Base-by-base conservation (phyloP, 2,797 vertebrate species). In the Dicrostonyx torquatus region DNA sequence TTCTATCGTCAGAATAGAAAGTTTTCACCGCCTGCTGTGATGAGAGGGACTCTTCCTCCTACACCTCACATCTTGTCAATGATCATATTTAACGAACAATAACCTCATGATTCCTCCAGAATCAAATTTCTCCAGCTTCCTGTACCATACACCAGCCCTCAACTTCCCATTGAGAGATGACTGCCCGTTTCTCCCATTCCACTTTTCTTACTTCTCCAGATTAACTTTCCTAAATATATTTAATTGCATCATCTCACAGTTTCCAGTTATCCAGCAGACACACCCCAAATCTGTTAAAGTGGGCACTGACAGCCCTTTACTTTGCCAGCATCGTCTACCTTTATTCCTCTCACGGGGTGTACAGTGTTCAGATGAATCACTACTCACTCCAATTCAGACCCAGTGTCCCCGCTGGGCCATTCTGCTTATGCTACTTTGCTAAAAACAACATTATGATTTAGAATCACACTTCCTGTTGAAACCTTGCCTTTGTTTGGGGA, bases 151-250 rank as follows among this genome's bases (percentile, higher is more conserved):
- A 34, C 11, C 53, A 58, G 26, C 6, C 15, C 34, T 73, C 62
- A 10, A 53, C 55, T 58, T 79, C n/a, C 43, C 14, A 0, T 58
- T 8, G 55, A 7, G 55, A 58, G 55, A 58, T 22, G 55, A 58
- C 22, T 22, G 20, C 55, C 55, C 20, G 6, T 80, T n/a, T 40
- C 76, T n/a, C 10, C 62, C 31, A 50, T 72, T 76, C 34, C 2
- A 34, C 53, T 26, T 60, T 68, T 87, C 62, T 40, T 66, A 50
- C 43, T 89, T 55, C 92, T 83, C 17, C 73, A 82, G 53, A 45
- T 85, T 73, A n/a, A 88, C 53, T 92, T 90, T 86, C 29, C 76
- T 64, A 76, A 90, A 89, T 34, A 50, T 18, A 29, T 73, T 58
- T 53, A 50, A 29, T 72, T 14, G 26, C 58, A 68, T 62, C 53